Evolutionary conservation across 1,140 invertebrate species (phyloP), one percentile per base, ranked within the genome.

Genomic region (Mya arenaria): DNA sequence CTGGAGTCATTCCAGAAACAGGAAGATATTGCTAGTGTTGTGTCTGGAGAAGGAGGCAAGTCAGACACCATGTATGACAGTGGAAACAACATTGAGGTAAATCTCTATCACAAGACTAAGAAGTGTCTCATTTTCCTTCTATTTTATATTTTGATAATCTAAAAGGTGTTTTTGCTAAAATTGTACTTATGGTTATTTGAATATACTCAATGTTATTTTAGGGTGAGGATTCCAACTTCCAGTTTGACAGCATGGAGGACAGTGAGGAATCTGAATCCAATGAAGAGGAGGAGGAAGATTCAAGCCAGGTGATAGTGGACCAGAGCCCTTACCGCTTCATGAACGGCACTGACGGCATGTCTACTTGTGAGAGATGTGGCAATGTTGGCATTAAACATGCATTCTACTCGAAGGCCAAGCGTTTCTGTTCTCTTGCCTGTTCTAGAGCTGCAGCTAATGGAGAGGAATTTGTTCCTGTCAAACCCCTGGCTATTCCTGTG

Each of bases 371-470:
- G 92, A 96, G 96, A 92, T 98, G 97, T 93, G 97, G 97, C 66
- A 96, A 96, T 37, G 96, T 97, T 85, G 97, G 97, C 81, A 96
- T 97, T 6, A 97, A 97, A 91, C 96, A 97, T 92, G 96, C 96
- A 2, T 97, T 97, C 92, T 97, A 97, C 88, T 97, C 96, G 15
- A 96, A 96, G 91, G 96, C 97, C 84, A 94, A 97, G 69, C 85
- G 91, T 30, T 93, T 92, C 77, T 93, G 92, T 77, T 92, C 90
- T 69, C 74, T 91, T 23, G 88, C 91, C 10, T 93, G 92, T 85
- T 92, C 92, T 30, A 79, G 85, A 19, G 77, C 77, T 41, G 63
- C 77, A 23, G 60, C 73, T 8, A 63, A 41, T 65, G 75, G 75
- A 4, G 63, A 55, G 28, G 62, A 68, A 37, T 68, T 55, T 34